Evolutionary conservation across 2,113 vertebrate species (phyloP).

Genomic region (Puntigrus tetrazona): DNA sequence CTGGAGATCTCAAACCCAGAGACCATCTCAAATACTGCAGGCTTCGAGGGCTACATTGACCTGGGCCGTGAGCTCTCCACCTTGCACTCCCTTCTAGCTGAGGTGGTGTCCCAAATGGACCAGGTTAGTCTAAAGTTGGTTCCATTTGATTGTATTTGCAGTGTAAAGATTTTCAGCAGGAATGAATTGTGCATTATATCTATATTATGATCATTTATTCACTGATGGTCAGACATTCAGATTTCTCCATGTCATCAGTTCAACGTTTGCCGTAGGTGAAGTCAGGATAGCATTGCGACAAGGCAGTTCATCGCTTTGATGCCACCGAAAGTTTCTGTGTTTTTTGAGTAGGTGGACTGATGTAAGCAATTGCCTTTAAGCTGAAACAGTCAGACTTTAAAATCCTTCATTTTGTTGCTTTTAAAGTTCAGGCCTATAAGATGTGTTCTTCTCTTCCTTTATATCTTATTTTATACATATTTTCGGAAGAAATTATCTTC

Average conservation of each 20-base stretch:
- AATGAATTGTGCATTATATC: neutral
- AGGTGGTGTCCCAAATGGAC: slow-evolving; percentile 90
- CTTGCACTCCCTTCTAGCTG: slow-evolving; percentile 90
- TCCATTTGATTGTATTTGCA: neutral
- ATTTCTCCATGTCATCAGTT: neutral
- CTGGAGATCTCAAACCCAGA: slow-evolving; percentile 96
- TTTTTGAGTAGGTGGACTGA: slow-evolving; percentile 26
- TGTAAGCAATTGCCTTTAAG: slow-evolving; percentile 14
- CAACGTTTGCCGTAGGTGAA: slow-evolving; percentile 11
- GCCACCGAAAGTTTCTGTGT: neutral
- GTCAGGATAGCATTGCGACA: neutral
- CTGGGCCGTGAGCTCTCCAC: slow-evolving; percentile 93
- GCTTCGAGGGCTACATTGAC: slow-evolving; percentile 97
- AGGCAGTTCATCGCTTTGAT: neutral
- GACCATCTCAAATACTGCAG: slow-evolving; percentile 93
- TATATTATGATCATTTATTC: neutral
- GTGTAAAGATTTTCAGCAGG: neutral
- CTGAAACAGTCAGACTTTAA: slow-evolving; percentile 12
- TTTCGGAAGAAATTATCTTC: neutral
- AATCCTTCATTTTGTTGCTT: neutral
- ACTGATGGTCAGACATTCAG: neutral
- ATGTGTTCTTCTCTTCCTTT: neutral
- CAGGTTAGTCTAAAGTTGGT: slow-evolving; percentile 78
- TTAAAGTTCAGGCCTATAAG: slow-evolving; percentile 7
- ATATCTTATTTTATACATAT: slow-evolving; percentile 12